phyloP scores from a whole-genome alignment of 1,140 invertebrate genomes.

The Drosophila navojoa region DNA sequence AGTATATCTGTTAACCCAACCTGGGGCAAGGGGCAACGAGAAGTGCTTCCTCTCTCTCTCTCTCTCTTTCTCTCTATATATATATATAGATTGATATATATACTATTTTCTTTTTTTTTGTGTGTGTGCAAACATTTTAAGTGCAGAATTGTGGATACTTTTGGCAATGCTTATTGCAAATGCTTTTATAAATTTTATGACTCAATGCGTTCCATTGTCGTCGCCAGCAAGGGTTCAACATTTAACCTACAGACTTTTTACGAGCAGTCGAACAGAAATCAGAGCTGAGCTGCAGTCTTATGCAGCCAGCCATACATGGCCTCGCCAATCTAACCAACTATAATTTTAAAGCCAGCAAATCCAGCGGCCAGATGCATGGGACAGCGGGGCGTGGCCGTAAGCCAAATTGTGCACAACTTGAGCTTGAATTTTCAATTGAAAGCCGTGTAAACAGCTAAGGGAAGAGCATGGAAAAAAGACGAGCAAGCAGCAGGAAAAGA shows the following conservation, averaged over 20 bases:
- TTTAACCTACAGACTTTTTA: conserved; percentile 67
- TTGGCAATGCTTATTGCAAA: conserved; percentile 71
- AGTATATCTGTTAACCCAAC: conserved; percentile 6
- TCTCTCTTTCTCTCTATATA: too few species aligned
- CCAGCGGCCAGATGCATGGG: conserved; percentile 3
- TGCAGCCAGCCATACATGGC: conserved; percentile 58
- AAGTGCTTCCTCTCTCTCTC: too few species aligned
- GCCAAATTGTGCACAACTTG: conserved; percentile 67
- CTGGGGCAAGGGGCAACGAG: neutral
- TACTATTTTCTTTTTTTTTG: conserved; percentile 4
- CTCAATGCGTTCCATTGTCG: conserved; percentile 68
- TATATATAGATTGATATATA: too few species aligned
- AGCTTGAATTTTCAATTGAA: conserved; percentile 63
- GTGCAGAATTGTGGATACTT: conserved; percentile 47
- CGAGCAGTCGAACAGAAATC: conserved; percentile 43
- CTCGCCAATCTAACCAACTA: conserved; percentile 61
- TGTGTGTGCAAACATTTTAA: conserved; percentile 41
- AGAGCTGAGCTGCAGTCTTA: conserved; percentile 42
- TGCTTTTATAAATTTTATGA: conserved; percentile 81
- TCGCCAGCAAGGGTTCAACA: conserved; percentile 50
- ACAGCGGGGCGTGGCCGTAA: conserved; percentile 54
- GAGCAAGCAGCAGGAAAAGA: conserved; percentile 8
- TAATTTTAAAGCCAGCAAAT: conserved; percentile 78
- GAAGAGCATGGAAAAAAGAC: conserved; percentile 10
- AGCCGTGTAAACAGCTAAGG: conserved; percentile 50